A percentile compares a stretch with the other conserved stretches of the same genome.
Evolutionary conservation across 2,888 invertebrate species (phyloP).

Genomic region (Glyphotaelius pellucidus): DNA sequence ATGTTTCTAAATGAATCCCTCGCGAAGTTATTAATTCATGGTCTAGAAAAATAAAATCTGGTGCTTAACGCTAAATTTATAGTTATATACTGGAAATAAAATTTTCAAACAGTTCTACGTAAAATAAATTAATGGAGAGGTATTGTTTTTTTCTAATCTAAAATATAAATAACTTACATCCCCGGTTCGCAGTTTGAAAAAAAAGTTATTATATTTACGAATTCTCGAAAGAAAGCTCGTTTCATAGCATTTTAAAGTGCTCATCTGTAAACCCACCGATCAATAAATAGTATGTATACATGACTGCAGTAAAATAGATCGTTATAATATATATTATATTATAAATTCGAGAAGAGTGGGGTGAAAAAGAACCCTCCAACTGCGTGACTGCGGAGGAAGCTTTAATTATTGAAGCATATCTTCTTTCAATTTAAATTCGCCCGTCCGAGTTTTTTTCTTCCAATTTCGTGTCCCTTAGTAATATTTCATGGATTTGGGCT

Average conservation of each 20-base stretch:
- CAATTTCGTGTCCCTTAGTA: conserved; percentile 19
- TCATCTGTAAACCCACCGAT: not conserved
- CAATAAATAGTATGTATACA: not conserved
- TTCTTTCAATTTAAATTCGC: conserved; percentile 22
- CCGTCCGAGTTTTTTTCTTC: conserved; percentile 11
- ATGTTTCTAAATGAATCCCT: no score
- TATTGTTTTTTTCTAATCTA: no score
- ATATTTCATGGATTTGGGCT: conserved; percentile 16
- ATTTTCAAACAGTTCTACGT: no score
- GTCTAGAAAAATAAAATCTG: no score
- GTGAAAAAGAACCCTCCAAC: conserved; percentile 48
- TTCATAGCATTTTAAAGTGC: not conserved
- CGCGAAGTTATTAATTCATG: no score
- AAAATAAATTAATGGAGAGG: no score
- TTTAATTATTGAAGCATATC: conserved; percentile 64
- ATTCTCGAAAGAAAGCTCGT: not conserved
- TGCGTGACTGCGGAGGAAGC: conserved; percentile 55
- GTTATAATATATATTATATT: not conserved
- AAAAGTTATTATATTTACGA: no score
- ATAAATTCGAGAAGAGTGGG: conserved; percentile 29
- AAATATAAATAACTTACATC: no score
- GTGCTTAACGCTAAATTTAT: no score
- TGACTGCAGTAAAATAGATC: not conserved
- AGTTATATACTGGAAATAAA: no score
- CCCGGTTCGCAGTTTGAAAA: no score